Conservation (phyloP, 2,888 invertebrate genomes). For the Endomychus coccineus region DNA sequence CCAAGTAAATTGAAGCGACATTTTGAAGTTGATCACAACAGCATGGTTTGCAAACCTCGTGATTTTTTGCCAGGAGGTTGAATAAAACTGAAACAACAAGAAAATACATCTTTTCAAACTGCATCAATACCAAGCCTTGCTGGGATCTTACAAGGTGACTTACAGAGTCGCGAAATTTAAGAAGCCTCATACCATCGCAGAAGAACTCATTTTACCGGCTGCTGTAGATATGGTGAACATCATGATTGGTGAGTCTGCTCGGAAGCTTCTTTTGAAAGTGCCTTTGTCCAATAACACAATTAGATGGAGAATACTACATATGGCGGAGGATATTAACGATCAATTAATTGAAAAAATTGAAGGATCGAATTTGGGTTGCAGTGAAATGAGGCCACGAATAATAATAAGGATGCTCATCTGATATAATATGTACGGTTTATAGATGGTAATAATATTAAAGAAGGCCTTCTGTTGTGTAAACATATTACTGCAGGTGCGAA, state of each 20-base stretch:
- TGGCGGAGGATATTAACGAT: conserved; percentile 16
- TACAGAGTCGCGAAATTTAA: conserved; percentile 20
- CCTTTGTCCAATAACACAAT: conserved; percentile 23
- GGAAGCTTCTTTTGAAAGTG: conserved; percentile 20
- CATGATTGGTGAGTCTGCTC: conserved; percentile 23
- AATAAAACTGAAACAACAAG: conserved; percentile 8
- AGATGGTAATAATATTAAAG: too few species aligned
- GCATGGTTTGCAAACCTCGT: conserved; percentile 7
- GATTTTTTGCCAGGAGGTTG: conserved; percentile 9
- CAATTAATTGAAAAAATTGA: conserved; percentile 14
- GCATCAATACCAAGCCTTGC: conserved; percentile 12
- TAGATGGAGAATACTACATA: conserved; percentile 20
- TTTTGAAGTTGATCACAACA: conserved; percentile 8
- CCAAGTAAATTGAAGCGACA: conserved; percentile 15
- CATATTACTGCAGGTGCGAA: too few species aligned
- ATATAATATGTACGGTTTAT: conserved; percentile 5
- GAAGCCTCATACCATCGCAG: conserved; percentile 25
- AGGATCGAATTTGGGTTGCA: conserved; percentile 11
- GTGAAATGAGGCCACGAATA: conserved; percentile 14
- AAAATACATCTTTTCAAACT: background rate
- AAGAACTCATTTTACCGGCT: conserved; percentile 24
- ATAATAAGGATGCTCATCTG: conserved; percentile 15
- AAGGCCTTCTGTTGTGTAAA: too few species aligned
- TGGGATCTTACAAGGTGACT: conserved; percentile 19
- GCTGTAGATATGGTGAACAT: conserved; percentile 25